A percentile compares a stretch with the other conserved stretches of the same genome.
Conservation (phyloP, 2,888 invertebrate genomes). For the Nephrotoma guestfalica region DNA sequence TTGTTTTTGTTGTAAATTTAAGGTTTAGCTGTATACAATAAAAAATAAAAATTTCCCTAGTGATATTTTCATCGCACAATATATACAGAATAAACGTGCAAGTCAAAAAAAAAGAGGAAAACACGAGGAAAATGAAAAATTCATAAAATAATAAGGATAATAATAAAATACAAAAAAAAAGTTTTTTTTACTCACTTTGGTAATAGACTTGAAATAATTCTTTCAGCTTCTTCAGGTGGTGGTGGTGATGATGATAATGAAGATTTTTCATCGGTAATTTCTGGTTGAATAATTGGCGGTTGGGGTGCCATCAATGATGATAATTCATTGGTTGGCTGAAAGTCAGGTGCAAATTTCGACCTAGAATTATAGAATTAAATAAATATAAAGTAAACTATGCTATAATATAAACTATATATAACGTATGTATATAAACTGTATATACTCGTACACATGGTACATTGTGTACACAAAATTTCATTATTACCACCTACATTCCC, state of each 20-base stretch:
- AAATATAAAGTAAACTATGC: background rate
- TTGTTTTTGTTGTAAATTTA: background rate
- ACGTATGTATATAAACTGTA: background rate
- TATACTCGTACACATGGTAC: background rate
- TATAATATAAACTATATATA: background rate
- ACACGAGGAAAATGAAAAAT: background rate
- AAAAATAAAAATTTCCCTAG: background rate
- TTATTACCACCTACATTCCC: background rate
- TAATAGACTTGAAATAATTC: slow-evolving; percentile 58
- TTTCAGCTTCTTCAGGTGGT: slow-evolving; percentile 61
- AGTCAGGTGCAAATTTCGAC: slow-evolving; percentile 57
- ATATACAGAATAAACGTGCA: background rate
- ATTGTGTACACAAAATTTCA: background rate
- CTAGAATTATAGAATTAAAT: slow-evolving; percentile 22
- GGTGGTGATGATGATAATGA: slow-evolving; percentile 35
- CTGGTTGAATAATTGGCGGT: slow-evolving; percentile 10
- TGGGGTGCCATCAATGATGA: slow-evolving; percentile 11
- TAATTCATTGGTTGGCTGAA: slow-evolving; percentile 43
- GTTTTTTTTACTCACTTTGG: slow-evolving; percentile 45
- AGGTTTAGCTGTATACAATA: background rate
- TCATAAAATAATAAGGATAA: slow-evolving; percentile 9
- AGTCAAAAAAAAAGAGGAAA: slow-evolving; percentile 7
- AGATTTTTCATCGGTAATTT: slow-evolving; percentile 11
- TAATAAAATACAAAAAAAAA: slow-evolving; percentile 9
- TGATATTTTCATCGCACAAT: background rate